A percentile compares a stretch with the other conserved stretches of the same genome.
phyloP scores from a whole-genome alignment of 2,888 invertebrate species.

The Aspidiotus destructor region DNA sequence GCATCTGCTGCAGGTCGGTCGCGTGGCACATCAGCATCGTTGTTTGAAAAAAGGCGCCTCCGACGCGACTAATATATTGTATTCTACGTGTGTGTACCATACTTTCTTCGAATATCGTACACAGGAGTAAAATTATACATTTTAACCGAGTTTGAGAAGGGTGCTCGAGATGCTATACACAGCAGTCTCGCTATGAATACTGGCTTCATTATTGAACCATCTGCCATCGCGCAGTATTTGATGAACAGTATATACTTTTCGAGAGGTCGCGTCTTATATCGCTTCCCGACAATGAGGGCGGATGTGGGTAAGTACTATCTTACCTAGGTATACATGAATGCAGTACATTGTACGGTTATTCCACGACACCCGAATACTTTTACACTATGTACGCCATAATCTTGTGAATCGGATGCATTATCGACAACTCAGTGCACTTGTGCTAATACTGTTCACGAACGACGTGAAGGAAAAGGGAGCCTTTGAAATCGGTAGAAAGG shows the following conservation, averaged over 20 bases:
- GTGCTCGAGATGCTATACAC: not conserved
- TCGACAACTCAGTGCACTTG: too few species aligned
- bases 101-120: constrained; percentile 18
- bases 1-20: constrained; percentile 30
- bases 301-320: constrained; percentile 24
- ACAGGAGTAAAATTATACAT: constrained; percentile 24
- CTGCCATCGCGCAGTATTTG: constrained; percentile 20
- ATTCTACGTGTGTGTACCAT: not conserved
- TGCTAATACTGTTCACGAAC: too few species aligned
- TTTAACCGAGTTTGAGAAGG: constrained; percentile 9
- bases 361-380: too few species aligned
- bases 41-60: constrained; percentile 9
- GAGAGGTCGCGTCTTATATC: constrained; percentile 17
- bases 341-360: too few species aligned
- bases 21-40: constrained; percentile 23
- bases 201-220: constrained; percentile 30
- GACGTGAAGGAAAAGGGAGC: too few species aligned
- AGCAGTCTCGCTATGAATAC: constrained; percentile 25
- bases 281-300: constrained; percentile 21
- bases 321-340: too few species aligned
- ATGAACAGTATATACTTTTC: not conserved
- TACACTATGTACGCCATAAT: too few species aligned
- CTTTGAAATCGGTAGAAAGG: too few species aligned
- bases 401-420: too few species aligned
- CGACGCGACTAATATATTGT: not conserved